These are phyloP conservation scores for Paralichthys olivaceus DNA, from an alignment of 2,113 vertebrate species.

Conservation along the genomic window DNA sequence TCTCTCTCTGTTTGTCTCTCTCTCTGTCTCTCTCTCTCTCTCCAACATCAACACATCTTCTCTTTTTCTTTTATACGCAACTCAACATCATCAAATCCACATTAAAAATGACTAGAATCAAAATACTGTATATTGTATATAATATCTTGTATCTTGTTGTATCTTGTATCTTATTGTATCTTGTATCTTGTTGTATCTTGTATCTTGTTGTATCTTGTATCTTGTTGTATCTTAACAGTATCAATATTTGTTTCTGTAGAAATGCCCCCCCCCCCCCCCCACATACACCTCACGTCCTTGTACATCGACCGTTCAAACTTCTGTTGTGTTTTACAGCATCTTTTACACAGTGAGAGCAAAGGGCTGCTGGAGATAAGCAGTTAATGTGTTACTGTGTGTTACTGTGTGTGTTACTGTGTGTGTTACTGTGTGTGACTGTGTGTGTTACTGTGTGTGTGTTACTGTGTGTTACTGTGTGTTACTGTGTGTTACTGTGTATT, in stretches of 20 bases:
- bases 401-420: background rate
- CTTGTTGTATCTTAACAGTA: too few species aligned
- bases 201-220: too few species aligned
- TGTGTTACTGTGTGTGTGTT: too few species aligned
- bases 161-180: too few species aligned
- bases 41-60: background rate
- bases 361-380: conserved; percentile 38
- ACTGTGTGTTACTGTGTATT: background rate
- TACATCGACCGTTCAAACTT: background rate
- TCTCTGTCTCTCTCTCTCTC: too few species aligned
- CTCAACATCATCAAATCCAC: too few species aligned
- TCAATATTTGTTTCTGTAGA: too few species aligned
- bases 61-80: background rate
- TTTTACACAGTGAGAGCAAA: conserved; percentile 39
- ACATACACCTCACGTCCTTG: background rate
- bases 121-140: too few species aligned
- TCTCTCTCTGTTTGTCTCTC: conserved; percentile 38
- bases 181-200: too few species aligned
- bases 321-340: conserved; percentile 36
- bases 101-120: too few species aligned
- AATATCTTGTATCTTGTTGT: too few species aligned
- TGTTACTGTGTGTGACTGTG: background rate
- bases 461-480: background rate
- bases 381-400: conserved; percentile 46
- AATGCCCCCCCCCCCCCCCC: too few species aligned